Base-by-base conservation (phyloP, 2,113 vertebrate genomes). In the Alligator mississippiensis region DNA sequence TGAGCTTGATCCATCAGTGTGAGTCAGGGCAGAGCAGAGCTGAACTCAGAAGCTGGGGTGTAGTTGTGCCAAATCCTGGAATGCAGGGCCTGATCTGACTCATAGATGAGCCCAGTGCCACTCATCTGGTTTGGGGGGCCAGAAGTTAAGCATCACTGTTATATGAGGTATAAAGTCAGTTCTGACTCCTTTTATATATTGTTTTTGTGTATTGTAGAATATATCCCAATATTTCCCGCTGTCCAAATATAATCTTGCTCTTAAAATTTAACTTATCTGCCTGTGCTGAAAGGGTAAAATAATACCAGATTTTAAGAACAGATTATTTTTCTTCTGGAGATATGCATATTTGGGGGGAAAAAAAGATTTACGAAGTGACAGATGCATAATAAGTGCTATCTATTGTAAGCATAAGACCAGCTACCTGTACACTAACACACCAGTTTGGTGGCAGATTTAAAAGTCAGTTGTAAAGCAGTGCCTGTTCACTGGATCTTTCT, bases 381-480 rank as follows among this genome's bases (percentile, higher is more conserved):
- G n/a, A 34, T 78, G 21, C 14, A 60, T 30, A 28, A 30, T 78
- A 19, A 78, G 59, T 85, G 90, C 22, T 61, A 62, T 80, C 61
- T 85, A 79, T 92, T 82, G 77, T 55, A 82, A 28, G 80, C 92
- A 80, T 91, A 82, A 78, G 90, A 57, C 15, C 59, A 80, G 77
- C 95, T 90, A 85, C 77, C 80, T 92, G 92, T 87, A 34, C 74
- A 54, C 28, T 93, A 87, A 30, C n/a, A 2, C 0, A 1, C 16
- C 79, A 80, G n/a, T 16, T 84, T 64, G 16, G 18, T 62, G 77
- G 27, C 16, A 89, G 72, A 27, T 55, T n/a, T 78, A 27, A 93
- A 79, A 28, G 12, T n/a, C 16, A 25, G 1, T 22, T 90, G 25
- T 72, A 34, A 90, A 4, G 63, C 72, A 91, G 78, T 16, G 60